Conservation (phyloP, 2,797 vertebrate genomes). For the Danio aesculapii region DNA sequence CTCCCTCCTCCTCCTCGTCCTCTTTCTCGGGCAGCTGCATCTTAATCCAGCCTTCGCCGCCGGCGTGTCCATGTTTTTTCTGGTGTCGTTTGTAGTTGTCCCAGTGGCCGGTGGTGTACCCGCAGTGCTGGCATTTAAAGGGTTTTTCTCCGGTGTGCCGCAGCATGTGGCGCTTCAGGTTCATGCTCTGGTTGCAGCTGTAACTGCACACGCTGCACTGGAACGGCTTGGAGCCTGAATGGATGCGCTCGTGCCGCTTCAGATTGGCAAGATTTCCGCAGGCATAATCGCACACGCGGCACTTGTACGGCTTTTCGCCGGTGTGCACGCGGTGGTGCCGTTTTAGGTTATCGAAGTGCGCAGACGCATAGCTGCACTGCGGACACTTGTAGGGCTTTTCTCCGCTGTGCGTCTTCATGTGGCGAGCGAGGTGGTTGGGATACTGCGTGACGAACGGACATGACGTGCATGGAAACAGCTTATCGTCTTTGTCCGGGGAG, state of each 20-base stretch:
- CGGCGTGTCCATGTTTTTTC: conserved; percentile 89
- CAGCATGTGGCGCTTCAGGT: conserved; percentile 97
- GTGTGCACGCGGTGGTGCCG: conserved; percentile 94
- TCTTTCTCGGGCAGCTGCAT: conserved; percentile 68
- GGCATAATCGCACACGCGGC: conserved; percentile 90
- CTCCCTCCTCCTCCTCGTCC: conserved; percentile 61
- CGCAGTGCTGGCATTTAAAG: conserved; percentile 87
- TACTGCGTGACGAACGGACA: conserved; percentile 92
- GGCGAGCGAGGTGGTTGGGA: conserved; percentile 93
- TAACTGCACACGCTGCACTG: conserved; percentile 92
- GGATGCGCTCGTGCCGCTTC: conserved; percentile 94
- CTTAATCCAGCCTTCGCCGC: conserved; percentile 80
- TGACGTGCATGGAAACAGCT: conserved; percentile 87
- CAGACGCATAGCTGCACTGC: conserved; percentile 90
- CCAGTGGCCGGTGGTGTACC: conserved; percentile 96
- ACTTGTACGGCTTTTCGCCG: conserved; percentile 95
- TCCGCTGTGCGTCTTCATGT: conserved; percentile 93
- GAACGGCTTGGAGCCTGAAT: conserved; percentile 97
- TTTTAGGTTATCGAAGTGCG: conserved; percentile 95
- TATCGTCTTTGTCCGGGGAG: conserved; percentile 67
- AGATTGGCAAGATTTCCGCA: conserved; percentile 97
- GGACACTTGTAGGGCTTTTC: conserved; percentile 93
- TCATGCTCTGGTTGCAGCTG: conserved; percentile 99
- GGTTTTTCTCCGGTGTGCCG: conserved; percentile 95
- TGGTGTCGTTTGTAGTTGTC: conserved; percentile 99